phyloP scores from a whole-genome alignment of 2,888 invertebrate species.

The Sycophila texana region DNA sequence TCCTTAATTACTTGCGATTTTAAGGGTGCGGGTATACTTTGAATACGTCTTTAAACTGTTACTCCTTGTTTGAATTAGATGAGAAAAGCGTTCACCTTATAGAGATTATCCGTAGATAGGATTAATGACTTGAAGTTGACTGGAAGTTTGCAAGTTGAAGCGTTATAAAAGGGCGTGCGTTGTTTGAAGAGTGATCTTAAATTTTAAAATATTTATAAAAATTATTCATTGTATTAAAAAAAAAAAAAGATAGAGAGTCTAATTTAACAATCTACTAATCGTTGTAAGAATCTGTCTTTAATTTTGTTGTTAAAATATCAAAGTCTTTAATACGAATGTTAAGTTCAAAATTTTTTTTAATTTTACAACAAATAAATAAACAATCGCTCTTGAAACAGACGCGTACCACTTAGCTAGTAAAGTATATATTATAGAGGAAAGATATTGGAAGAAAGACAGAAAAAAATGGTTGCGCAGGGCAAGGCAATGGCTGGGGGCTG shows the following conservation, averaged over 20 bases:
- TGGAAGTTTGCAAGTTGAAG: constrained; percentile 8
- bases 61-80: constrained; percentile 39
- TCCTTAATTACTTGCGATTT: not conserved
- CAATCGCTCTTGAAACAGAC: no score
- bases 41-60: constrained; percentile 22
- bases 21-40: not conserved
- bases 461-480: constrained; percentile 70
- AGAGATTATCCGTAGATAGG: constrained; percentile 35
- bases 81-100: constrained; percentile 10
- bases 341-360: no score
- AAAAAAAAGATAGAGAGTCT: no score
- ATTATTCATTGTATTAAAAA: no score
- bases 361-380: no score
- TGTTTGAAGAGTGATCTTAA: not conserved
- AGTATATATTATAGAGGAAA: not conserved
- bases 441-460: not conserved
- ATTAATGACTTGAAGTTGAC: constrained; percentile 19
- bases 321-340: no score
- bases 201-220: no score
- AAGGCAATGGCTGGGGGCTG: constrained; percentile 74
- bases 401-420: no score
- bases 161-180: not conserved
- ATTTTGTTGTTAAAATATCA: no score
- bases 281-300: no score
- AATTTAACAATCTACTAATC: no score